Evolutionary conservation across 2,888 invertebrate species (phyloP), one percentile per base, ranked within the genome.

Genomic region (Drosophila suboccidentalis): DNA sequence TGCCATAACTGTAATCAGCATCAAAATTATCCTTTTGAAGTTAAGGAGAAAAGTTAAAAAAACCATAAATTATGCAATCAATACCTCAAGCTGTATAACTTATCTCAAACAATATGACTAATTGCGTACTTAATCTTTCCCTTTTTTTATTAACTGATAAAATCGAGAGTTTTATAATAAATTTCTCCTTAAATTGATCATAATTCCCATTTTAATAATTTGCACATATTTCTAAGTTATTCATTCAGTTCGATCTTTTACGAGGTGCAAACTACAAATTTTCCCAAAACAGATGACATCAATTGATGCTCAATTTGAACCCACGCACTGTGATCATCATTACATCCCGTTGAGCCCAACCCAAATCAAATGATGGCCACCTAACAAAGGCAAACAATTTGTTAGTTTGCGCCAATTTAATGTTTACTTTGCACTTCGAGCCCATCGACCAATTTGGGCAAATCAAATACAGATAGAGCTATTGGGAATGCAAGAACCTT

Each of bases 371-470:
- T 73, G 51, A 72, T 39, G 51, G 39, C 50, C 67, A 59, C 44
- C 49, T 32, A 71, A 78, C 46, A 75, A 65, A 71, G 57, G 43
- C 63, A 57, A 62, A 58, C 61, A 69, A 73, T 84, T 82, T 79
- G 89, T 88, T 80, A 78, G 82, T 87, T 87, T 84, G 79, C 86
- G 84, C 84, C 82, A 88, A 88, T 87, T 88, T 84, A 80, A 82
- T 87, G 89, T 87, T 87, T 75, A 84, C 76, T 83, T 88, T 86
- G 86, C 86, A 86, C 86, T 88, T 86, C 73, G 55, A 67, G 55
- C 69, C 69, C 64, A 66, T 67, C 69, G 47, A 64, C 63, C 69
- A 75, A 62, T 82, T 87, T 64, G 84, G 79, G 54, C 57, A 80
- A 77, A 79, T 65, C 85, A 73, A 84, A 82, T 62, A 71, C 64